Evolutionary conservation across 53 echinoderm and acorn worm species (phyloP).

Genomic region (Crossaster papposus): DNA sequence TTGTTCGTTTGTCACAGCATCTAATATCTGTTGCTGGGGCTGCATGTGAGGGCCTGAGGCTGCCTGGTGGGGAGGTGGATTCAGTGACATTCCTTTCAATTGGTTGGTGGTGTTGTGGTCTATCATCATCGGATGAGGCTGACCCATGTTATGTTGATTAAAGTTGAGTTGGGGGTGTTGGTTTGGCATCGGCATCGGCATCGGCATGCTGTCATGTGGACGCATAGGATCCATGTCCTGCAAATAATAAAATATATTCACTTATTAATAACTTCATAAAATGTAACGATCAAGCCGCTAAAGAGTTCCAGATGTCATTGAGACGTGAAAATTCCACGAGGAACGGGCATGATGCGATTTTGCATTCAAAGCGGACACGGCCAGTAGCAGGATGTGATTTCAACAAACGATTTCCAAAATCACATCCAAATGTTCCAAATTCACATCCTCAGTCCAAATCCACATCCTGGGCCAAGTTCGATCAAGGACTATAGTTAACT

Average conservation of each 20-base stretch:
- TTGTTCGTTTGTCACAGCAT: slow-evolving; percentile 22
- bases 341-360: no score
- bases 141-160: slow-evolving; percentile 55
- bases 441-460: no score
- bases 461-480: no score
- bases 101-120: slow-evolving; percentile 50
- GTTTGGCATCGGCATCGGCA: slow-evolving; percentile 5
- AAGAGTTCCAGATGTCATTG: no score
- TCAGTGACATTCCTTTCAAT: slow-evolving; percentile 46
- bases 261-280: not conserved
- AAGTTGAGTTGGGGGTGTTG: slow-evolving; percentile 43
- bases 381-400: no score
- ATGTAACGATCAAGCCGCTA: not conserved
- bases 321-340: no score
- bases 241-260: slow-evolving; percentile 5
- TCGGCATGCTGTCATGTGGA: slow-evolving; percentile 15
- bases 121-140: slow-evolving; percentile 58
- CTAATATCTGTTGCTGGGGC: slow-evolving; percentile 25
- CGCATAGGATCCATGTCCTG: slow-evolving; percentile 73
- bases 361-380: no score
- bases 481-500: no score
- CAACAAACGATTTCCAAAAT: no score
- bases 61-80: slow-evolving; percentile 43
- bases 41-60: slow-evolving; percentile 22
- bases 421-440: no score